Base-by-base conservation (phyloP, 2,113 vertebrate species). In the Lepisosteus osseus region DNA sequence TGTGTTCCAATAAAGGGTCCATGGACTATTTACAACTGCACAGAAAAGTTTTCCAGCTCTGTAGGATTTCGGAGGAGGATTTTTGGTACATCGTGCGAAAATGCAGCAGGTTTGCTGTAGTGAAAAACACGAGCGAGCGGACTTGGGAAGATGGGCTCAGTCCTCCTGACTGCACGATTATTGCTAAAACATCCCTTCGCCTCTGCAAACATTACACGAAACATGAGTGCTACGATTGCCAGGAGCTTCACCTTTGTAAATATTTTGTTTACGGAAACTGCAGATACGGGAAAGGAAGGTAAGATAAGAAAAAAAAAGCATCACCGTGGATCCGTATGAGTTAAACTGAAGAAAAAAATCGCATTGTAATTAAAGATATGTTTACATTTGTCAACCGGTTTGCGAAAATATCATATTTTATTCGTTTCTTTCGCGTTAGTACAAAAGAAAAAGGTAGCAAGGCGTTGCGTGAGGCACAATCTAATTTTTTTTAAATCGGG, bases 201-300 rank as follows among this genome's bases (percentile, higher is more conserved):
- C 72, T 91, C 9, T 89, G 90, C 77, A 71, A 72, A 51, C 76
- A 54, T 14, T 87, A 89, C 72, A 40, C 73, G 1, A 83, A 76
- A 3, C 74, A 80, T 42, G 74, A 77, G 44, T 86, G 86, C 71
- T 11, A 15, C 2, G 65, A 61, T 65, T 91, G 89, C 14, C 70
- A 82, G 54, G 65, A 88, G 67, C 82, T 90, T 59, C 89, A 91
- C 67, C 74, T 91, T 6, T 91, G 89, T 77, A 86, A 80, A 70
- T 88, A 79, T 74, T 91, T 85, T 66, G 69, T 91, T 12, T 90
- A 85, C 8, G 87, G 87, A 7, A 89, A 80, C 78, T 91, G 88
- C 76, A 80, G 85, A 79, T 88, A 86, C 78, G 82, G 85, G 0
- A 88, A 87, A 70, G 84, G 80, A 74, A 88, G 87, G 90, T 90